Conservation (phyloP, 2,888 invertebrate genomes). For the Troides aeacus region DNA sequence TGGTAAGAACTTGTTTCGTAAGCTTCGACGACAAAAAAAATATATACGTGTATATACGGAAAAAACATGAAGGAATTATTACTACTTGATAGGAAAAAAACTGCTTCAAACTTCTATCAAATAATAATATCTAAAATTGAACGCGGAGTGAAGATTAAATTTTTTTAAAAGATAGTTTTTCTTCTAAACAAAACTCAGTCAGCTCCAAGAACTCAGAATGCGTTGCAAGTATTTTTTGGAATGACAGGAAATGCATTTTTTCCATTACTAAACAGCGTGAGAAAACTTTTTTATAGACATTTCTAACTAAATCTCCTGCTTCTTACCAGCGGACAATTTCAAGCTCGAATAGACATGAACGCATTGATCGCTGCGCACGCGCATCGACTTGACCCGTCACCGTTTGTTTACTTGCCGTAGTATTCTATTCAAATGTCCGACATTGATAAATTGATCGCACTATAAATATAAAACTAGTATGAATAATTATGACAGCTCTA, state of each 20-base stretch:
- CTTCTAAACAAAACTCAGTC: slow-evolving; percentile 9
- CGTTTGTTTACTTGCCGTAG: slow-evolving; percentile 19
- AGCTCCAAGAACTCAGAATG: slow-evolving; percentile 11
- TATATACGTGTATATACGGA: no score
- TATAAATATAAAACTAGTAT: slow-evolving; percentile 5
- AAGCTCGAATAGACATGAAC: slow-evolving; percentile 20
- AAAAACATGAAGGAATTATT: neutral
- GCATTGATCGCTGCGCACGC: slow-evolving; percentile 22
- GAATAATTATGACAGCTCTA: neutral
- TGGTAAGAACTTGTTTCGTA: no score
- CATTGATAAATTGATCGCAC: slow-evolving; percentile 20
- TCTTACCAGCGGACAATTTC: slow-evolving; percentile 17
- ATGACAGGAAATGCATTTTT: slow-evolving; percentile 23
- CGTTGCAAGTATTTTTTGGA: slow-evolving; percentile 11
- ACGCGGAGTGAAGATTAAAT: neutral
- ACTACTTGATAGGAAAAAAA: neutral
- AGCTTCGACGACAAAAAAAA: no score
- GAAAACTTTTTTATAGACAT: slow-evolving; percentile 22
- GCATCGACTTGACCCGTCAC: slow-evolving; percentile 5
- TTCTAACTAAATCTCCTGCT: slow-evolving; percentile 21
- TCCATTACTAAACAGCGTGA: slow-evolving; percentile 23
- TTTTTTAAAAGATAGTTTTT: slow-evolving; percentile 11
- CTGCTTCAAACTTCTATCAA: neutral
- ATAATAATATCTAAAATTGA: neutral
- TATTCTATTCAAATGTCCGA: slow-evolving; percentile 20